A percentile compares a stretch with the other conserved stretches of the same genome.
These are phyloP conservation scores for Acholoe squamosa DNA, from an alignment of 2,888 invertebrate species.

Conservation along the genomic window DNA sequence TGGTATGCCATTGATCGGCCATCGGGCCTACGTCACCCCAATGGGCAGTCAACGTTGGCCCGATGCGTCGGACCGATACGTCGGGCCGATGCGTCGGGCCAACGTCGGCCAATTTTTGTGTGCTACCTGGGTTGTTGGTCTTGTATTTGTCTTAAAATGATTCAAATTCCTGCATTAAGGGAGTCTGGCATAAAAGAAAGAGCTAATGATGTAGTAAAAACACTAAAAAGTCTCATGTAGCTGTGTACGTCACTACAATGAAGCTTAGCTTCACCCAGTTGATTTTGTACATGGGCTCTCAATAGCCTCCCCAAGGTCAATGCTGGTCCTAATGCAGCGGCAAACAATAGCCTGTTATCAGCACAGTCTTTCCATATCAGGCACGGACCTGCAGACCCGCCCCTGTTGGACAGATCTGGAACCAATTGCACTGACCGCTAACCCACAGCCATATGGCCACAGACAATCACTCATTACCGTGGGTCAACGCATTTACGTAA, in stretches of 20 bases:
- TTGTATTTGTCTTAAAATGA: no score
- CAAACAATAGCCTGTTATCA: not conserved
- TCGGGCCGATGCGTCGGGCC: no score
- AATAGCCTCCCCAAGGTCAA: not conserved
- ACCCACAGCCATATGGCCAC: conserved; percentile 6
- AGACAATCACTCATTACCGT: conserved; percentile 38
- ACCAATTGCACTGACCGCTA: not conserved
- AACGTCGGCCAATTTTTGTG: no score
- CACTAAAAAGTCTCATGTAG: no score
- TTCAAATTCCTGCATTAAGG: no score
- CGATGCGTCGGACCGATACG: no score
- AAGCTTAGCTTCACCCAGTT: not conserved
- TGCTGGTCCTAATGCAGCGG: not conserved
- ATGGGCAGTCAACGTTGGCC: no score
- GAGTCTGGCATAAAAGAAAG: no score
- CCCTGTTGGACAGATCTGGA: not conserved
- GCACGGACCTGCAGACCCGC: not conserved
- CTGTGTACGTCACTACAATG: not conserved
- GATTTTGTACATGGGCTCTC: not conserved
- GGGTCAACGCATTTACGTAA: not conserved
- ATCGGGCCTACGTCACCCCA: no score
- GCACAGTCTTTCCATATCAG: not conserved
- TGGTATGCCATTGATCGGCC: no score
- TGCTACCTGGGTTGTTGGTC: no score
- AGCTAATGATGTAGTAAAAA: no score